These are phyloP conservation scores for Odontomachus brunneus DNA, from an alignment of 1,140 invertebrate species.

Conservation along the genomic window DNA sequence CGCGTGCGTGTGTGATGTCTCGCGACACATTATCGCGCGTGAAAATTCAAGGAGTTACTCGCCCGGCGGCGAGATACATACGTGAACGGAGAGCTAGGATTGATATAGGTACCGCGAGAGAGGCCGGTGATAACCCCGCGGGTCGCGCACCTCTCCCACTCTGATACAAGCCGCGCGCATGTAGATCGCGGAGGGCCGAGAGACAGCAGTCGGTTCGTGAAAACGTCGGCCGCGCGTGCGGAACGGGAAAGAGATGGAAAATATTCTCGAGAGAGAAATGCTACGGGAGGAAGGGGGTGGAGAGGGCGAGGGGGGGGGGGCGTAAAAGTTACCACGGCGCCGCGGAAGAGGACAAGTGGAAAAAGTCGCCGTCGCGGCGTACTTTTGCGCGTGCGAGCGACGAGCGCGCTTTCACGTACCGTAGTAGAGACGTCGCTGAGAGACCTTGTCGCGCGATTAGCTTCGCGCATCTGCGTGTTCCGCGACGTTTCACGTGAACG, in stretches of 20 bases:
- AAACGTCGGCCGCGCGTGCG: constrained; percentile 37
- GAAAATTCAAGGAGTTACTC: constrained; percentile 63
- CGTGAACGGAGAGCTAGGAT: constrained; percentile 78
- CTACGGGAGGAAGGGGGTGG: too few species aligned
- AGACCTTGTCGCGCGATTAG: constrained; percentile 23
- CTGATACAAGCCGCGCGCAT: constrained; percentile 57
- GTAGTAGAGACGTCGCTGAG: background rate
- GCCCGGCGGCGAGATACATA: constrained; percentile 67
- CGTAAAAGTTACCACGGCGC: constrained; percentile 17
- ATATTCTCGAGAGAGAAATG: constrained; percentile 25
- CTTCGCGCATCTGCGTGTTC: constrained; percentile 35
- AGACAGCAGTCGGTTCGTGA: constrained; percentile 33
- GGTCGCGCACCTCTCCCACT: constrained; percentile 80
- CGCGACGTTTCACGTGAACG: constrained; percentile 16
- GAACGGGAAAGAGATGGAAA: constrained; percentile 11
- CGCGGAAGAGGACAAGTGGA: too few species aligned
- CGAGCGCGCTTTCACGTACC: constrained; percentile 55
- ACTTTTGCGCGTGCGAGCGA: too few species aligned
- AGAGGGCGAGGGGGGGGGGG: too few species aligned
- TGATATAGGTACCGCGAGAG: constrained; percentile 80
- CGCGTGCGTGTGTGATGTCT: background rate
- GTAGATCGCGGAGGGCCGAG: constrained; percentile 50
- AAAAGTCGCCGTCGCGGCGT: constrained; percentile 7
- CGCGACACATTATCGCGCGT: constrained; percentile 51
- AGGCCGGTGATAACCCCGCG: constrained; percentile 80